Percentiles rank a stretch among this genome's conserved stretches.
These are phyloP conservation scores for Ginglymostoma cirratum DNA, from an alignment of 2,113 vertebrate genomes.

Conservation along the genomic window DNA sequence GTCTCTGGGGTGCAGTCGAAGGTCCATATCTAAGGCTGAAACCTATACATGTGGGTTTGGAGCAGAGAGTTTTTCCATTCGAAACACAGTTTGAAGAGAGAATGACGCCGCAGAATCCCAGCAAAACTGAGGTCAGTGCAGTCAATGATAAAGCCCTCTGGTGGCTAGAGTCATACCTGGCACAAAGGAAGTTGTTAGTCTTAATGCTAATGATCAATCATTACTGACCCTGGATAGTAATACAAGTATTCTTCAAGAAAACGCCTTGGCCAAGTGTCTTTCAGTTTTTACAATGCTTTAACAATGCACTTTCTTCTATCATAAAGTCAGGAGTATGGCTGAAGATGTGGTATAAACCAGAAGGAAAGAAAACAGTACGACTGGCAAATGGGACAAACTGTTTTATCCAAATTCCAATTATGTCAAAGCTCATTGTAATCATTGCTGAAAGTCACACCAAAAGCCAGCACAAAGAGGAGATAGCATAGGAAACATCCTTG, in stretches of 20 bases:
- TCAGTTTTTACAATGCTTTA: not conserved
- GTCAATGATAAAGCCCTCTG: not conserved
- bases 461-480: not conserved
- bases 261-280: not conserved
- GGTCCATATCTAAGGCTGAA: not conserved
- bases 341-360: too few species aligned
- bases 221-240: not conserved
- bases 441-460: not conserved
- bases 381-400: too few species aligned
- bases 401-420: not conserved
- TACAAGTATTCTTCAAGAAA: not conserved
- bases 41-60: not conserved
- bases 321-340: not conserved
- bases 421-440: not conserved
- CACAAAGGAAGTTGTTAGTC: not conserved
- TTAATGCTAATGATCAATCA: not conserved
- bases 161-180: not conserved
- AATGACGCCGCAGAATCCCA: not conserved
- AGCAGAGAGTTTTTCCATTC: not conserved
- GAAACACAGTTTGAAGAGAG: not conserved
- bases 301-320: not conserved
- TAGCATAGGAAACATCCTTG: not conserved
- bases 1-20: not conserved
- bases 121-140: not conserved
- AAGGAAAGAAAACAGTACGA: too few species aligned